phyloP scores from a whole-genome alignment of 2,888 invertebrate genomes.

The Drosophila falleni region DNA sequence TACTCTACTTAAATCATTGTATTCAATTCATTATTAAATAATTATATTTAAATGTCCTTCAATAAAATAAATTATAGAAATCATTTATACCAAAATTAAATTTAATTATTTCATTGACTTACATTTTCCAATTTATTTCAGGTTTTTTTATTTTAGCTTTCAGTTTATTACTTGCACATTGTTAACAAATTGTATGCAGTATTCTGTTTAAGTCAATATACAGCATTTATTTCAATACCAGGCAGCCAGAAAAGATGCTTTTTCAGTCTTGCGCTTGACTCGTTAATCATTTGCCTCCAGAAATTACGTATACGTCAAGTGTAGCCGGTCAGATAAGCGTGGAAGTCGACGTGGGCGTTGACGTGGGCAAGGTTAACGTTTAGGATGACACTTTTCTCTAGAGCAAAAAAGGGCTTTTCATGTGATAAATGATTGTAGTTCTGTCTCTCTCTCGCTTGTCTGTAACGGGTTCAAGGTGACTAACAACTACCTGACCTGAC shows the following conservation, averaged over 20 bases:
- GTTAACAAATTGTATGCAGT: too few relatives aligned
- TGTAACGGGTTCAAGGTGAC: slow-evolving; percentile 70
- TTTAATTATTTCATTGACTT: too few relatives aligned
- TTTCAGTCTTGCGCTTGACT: slow-evolving; percentile 40
- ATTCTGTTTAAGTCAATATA: neutral
- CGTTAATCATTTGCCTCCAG: slow-evolving; percentile 69
- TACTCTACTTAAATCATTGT: too few relatives aligned
- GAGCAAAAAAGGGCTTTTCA: slow-evolving; percentile 59
- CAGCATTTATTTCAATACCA: slow-evolving; percentile 15
- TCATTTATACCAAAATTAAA: too few relatives aligned
- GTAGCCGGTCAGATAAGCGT: slow-evolving; percentile 73
- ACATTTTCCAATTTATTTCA: too few relatives aligned
- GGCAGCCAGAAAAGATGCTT: slow-evolving; percentile 5
- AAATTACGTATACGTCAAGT: slow-evolving; percentile 79
- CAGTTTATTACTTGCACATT: too few relatives aligned
- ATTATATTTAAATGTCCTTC: too few relatives aligned
- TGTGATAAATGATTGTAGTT: slow-evolving; percentile 66
- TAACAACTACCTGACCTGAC: slow-evolving; percentile 47
- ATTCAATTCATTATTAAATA: too few relatives aligned
- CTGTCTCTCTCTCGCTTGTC: neutral
- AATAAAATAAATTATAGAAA: too few relatives aligned
- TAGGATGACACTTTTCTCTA: slow-evolving; percentile 30
- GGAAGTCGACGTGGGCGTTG: neutral
- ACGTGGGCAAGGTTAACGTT: slow-evolving; percentile 41
- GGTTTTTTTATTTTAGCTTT: too few relatives aligned